These are phyloP conservation scores for Panagrolaimus sp. DNA, from an alignment of 1,140 invertebrate species.

Conservation along the genomic window DNA sequence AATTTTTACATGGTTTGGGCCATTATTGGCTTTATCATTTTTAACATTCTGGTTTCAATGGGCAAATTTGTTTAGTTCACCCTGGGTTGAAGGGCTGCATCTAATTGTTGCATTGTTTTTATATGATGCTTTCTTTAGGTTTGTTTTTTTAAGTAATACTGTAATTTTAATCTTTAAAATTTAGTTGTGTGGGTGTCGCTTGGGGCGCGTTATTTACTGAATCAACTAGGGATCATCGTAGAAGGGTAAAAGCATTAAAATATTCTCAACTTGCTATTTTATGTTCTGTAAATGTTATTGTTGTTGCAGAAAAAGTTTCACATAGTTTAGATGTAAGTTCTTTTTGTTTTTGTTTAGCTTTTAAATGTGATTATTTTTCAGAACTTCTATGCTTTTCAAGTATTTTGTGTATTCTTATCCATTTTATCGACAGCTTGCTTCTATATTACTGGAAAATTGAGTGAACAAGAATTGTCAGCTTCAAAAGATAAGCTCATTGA, in stretches of 20 bases:
- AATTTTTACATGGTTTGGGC: constrained; percentile 59
- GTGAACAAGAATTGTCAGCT: neutral
- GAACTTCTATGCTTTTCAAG: constrained; percentile 58
- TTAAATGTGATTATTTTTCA: constrained; percentile 29
- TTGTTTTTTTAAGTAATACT: constrained; percentile 1
- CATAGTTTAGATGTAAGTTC: constrained; percentile 53
- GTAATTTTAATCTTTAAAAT: constrained; percentile 25
- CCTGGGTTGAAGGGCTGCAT: constrained; percentile 59
- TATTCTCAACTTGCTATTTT: constrained; percentile 55
- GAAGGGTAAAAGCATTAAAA: constrained; percentile 56
- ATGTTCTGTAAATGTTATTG: constrained; percentile 48
- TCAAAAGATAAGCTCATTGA: constrained; percentile 11
- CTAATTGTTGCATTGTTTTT: constrained; percentile 59
- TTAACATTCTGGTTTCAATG: constrained; percentile 61
- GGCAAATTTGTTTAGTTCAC: constrained; percentile 33
- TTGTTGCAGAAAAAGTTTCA: constrained; percentile 51
- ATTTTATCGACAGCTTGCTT: constrained; percentile 45
- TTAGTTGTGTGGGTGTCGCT: constrained; percentile 58
- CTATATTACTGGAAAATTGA: constrained; percentile 25
- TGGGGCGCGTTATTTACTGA: constrained; percentile 60
- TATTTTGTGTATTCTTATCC: constrained; percentile 45
- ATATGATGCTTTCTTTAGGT: constrained; percentile 61
- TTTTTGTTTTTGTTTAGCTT: constrained; percentile 29
- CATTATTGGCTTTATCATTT: constrained; percentile 59
- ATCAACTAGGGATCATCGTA: constrained; percentile 51